Evolutionary conservation across 2,888 invertebrate species (phyloP).

Genomic region (Formica aserva): DNA sequence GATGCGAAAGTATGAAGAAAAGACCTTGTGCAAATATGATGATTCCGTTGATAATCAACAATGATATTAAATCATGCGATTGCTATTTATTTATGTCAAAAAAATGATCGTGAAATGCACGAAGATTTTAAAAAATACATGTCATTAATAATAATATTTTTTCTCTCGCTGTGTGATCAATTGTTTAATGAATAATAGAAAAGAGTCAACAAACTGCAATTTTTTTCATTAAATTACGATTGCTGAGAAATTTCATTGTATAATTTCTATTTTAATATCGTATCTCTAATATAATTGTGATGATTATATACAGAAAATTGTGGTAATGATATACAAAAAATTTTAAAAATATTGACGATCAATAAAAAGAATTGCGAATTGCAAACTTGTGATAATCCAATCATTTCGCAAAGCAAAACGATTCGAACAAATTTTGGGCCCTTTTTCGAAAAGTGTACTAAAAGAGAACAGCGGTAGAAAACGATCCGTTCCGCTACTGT

Average conservation of each 20-base stretch:
- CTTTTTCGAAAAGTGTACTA: not conserved
- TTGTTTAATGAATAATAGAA: not conserved
- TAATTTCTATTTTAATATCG: not conserved
- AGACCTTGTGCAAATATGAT: not conserved
- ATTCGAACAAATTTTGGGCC: not conserved
- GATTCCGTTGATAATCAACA: not conserved
- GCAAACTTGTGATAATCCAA: not conserved
- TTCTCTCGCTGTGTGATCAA: not conserved
- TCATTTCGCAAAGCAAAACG: not conserved
- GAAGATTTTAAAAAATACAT: not conserved
- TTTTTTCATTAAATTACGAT: not conserved
- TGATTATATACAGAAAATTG: not conserved
- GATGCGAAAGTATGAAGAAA: not conserved
- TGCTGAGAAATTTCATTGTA: not conserved
- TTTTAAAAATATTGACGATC: not conserved
- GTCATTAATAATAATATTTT: not conserved
- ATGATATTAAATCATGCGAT: not conserved
- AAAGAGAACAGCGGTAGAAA: conserved; percentile 58
- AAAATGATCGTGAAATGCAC: not conserved
- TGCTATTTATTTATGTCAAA: not conserved
- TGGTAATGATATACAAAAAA: no score
- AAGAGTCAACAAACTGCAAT: not conserved
- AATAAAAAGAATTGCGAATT: not conserved
- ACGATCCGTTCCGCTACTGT: conserved; percentile 65
- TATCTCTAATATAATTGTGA: not conserved